Base-by-base conservation (phyloP, 1,140 invertebrate genomes). In the Matsumurasca onukii region DNA sequence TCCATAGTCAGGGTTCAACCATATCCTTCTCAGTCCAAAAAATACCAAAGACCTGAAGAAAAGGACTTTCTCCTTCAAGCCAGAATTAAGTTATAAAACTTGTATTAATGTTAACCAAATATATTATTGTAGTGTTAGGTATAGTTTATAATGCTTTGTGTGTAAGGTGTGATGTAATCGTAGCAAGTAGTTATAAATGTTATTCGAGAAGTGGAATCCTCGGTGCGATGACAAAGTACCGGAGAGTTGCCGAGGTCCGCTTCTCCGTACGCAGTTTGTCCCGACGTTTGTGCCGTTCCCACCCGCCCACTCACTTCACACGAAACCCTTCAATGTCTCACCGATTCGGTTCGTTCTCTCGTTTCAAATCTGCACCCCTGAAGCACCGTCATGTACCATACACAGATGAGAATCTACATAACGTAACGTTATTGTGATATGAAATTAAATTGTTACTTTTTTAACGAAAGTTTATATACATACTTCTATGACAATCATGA, bases 401-500 rank as follows among this genome's bases (percentile, higher is more conserved):
- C 45, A 66, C 63, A 20, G 63, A 48, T 27, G 55, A 22, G 30
- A 5, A 24, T 31, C 1, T 29, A 51, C n/a, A 39, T 30, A 66
- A 30, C 45, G 51, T 66, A 51, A 62, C 49, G 67, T 31, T 59
- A 66, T 65, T 49, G 57, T 69, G 63, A 69, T 72, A 45, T 70
- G 70, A 48, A 69, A 69, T 22, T 69, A 30, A 69, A 61, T 48
- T 62, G 39, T 49, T 61, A 49, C n/a, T 68, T 69, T 64, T 69
- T 48, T 31, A 62, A 69, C 63, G 24, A 29, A 61, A 62, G 24
- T 22, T 62, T 34, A n/a, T n/a, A n/a, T n/a, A n/a, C 27, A 66
- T 62, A 61, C 55, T 51, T 69, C 31, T 69, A 52, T 66, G 49
- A 52, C 55, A 39, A 55, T 59, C 31, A 39, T 68, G 57, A 52